phyloP scores from a whole-genome alignment of 1,140 invertebrate genomes.

The Lutraria rhynchaena region DNA sequence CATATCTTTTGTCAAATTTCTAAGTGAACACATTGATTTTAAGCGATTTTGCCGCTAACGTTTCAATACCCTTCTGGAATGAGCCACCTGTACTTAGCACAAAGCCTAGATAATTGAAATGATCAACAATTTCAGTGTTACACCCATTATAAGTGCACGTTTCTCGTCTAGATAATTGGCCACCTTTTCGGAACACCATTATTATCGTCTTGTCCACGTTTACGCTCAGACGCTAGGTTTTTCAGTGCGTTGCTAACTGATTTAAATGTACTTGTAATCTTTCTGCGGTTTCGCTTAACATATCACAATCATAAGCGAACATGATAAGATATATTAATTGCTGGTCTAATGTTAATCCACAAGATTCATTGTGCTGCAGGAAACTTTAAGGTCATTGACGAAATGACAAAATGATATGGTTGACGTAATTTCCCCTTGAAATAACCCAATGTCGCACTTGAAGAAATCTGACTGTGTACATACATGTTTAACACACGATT shows the following conservation, averaged over 20 bases:
- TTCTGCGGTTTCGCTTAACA: too few species aligned
- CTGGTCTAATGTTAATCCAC: too few species aligned
- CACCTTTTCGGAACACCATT: too few species aligned
- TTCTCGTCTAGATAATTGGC: too few species aligned
- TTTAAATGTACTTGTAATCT: too few species aligned
- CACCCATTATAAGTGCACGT: neutral
- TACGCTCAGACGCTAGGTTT: too few species aligned
- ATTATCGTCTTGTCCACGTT: too few species aligned
- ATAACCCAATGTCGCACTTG: too few species aligned
- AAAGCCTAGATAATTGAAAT: constrained; percentile 19
- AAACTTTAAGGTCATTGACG: constrained; percentile 1
- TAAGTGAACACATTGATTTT: constrained; percentile 27
- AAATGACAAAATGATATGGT: constrained; percentile 23
- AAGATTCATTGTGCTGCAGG: too few species aligned
- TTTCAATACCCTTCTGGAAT: constrained; percentile 9
- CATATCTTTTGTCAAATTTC: neutral
- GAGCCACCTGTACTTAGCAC: neutral
- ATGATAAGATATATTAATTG: neutral
- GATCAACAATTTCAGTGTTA: too few species aligned
- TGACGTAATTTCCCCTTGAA: neutral
- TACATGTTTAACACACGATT: constrained; percentile 25
- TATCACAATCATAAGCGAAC: constrained; percentile 31
- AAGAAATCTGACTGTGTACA: too few species aligned
- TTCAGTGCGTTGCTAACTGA: too few species aligned
- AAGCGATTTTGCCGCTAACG: constrained; percentile 4